Base-by-base conservation (phyloP, 2,113 vertebrate genomes). In the Myotis lucifugus region DNA sequence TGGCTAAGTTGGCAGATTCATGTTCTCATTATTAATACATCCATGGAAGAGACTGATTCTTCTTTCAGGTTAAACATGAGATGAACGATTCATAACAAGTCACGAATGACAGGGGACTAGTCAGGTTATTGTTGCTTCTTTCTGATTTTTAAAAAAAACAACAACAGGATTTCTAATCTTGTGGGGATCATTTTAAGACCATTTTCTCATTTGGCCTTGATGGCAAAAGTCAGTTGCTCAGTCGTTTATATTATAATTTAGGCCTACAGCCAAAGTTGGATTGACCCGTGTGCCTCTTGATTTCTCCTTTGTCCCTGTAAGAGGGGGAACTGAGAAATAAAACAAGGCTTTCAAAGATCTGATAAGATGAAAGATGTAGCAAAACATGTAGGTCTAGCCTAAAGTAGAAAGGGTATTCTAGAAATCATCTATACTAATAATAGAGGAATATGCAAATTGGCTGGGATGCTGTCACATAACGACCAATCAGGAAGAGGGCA, bases 1-100 rank as follows among this genome's bases (percentile, higher is more conserved):
- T 64, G 56, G 13, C 11, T 27, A 83, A 66, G 17, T 64, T 72
- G 54, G 12, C 56, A 84, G 48, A 78, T 69, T 61, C 23, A 52
- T 25, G 67, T n/a, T 88, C 40, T 93, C 19, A 13, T 91, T 95
- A 70, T 92, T 64, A 78, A 59, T 46, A 48, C 91, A 37, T 32
- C 21, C 67, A 40, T 1, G 21, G 6, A 69, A 81, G 34, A 70
- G 34, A 93, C 1, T 2, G 42, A 66, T 27, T 90, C 25, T 11
- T 61, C 82, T 73, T 78, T 56, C 76, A 50, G 34, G 12, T 40
- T 79, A 77, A 79, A 85, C 17, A 42, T 70, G 56, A 50, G 29
- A 2, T 56, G 7, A 54, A 25, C 0, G 9, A 56, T 37, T 89
- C 56, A 81, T 73, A 81, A 81, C 40, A 85, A 81, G 50, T 85